These are phyloP conservation scores for Peromyscus melanophrys DNA, from an alignment of 2,797 vertebrate genomes.

Conservation along the genomic window DNA sequence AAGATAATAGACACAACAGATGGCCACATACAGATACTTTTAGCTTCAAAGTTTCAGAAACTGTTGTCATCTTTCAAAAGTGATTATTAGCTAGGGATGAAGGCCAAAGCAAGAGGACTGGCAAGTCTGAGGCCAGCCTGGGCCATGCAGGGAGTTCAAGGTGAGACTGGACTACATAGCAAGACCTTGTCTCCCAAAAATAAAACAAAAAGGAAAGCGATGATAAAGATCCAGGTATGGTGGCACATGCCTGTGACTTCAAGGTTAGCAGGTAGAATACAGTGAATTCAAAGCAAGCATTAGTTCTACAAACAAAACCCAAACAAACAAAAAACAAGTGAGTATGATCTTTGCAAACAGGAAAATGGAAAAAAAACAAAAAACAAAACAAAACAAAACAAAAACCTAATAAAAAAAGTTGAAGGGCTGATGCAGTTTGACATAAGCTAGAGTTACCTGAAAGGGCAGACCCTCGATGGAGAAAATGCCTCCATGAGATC, in stretches of 20 bases:
- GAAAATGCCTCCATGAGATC: background rate
- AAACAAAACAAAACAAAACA: background rate
- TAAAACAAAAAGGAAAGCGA: no score
- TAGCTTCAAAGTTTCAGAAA: constrained; percentile 54
- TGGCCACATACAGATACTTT: background rate
- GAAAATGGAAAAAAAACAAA: background rate
- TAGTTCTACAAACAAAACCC: background rate
- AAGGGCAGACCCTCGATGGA: background rate
- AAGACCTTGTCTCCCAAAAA: background rate
- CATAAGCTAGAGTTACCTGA: background rate
- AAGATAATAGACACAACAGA: background rate
- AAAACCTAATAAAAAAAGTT: constrained; percentile 1
- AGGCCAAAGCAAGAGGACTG: background rate
- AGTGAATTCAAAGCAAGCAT: no score
- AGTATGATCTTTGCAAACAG: background rate
- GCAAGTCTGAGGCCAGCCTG: background rate
- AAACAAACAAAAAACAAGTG: background rate
- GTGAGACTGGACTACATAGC: background rate
- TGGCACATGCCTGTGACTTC: no score
- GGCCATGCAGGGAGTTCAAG: background rate
- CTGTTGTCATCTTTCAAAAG: constrained; percentile 48
- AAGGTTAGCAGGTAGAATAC: no score
- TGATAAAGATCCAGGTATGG: no score
- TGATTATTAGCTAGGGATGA: background rate
- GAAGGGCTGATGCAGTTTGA: background rate